Conservation (phyloP, 2,113 vertebrate species). For the Sebastes fasciatus region DNA sequence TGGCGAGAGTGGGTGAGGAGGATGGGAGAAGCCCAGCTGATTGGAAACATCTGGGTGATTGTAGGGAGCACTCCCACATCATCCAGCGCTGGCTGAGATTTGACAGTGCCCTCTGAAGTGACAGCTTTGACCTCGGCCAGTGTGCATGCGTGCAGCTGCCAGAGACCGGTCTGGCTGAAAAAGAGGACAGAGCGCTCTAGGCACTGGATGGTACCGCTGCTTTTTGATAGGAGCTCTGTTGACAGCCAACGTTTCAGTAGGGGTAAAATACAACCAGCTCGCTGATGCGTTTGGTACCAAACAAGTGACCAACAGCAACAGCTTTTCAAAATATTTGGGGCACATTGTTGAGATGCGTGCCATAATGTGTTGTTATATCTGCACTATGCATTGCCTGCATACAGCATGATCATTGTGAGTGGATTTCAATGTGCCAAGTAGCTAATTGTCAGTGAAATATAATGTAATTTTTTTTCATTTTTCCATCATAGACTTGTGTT, state of each 20-base stretch:
- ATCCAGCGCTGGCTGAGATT: slow-evolving; percentile 82
- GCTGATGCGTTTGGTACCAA: slow-evolving; percentile 55
- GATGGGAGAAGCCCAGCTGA: slow-evolving; percentile 81
- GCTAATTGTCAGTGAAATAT: slow-evolving; percentile 11
- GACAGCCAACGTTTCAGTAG: slow-evolving; percentile 74
- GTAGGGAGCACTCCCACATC: slow-evolving; percentile 83
- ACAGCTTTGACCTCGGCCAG: slow-evolving; percentile 85
- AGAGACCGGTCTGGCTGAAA: slow-evolving; percentile 72
- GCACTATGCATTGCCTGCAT: slow-evolving; percentile 1
- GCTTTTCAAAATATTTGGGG: slow-evolving; percentile 70
- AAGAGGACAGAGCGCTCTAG: slow-evolving; percentile 78
- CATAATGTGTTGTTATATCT: slow-evolving; percentile 43
- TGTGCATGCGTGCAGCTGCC: slow-evolving; percentile 81
- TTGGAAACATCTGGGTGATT: slow-evolving; percentile 87
- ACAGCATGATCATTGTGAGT: neutral
- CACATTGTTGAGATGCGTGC: slow-evolving; percentile 40
- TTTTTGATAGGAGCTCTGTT: slow-evolving; percentile 80
- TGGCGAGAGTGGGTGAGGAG: slow-evolving; percentile 56
- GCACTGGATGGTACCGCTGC: slow-evolving; percentile 82
- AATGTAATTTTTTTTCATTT: neutral
- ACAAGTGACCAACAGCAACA: slow-evolving; percentile 43
- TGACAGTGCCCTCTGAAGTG: slow-evolving; percentile 85
- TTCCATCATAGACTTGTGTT: slow-evolving; percentile 1
- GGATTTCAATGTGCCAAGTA: neutral
- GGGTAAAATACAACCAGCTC: slow-evolving; percentile 71